Evolutionary conservation across 2,888 invertebrate genomes (phyloP).

Genomic region (Perdita meconis): DNA sequence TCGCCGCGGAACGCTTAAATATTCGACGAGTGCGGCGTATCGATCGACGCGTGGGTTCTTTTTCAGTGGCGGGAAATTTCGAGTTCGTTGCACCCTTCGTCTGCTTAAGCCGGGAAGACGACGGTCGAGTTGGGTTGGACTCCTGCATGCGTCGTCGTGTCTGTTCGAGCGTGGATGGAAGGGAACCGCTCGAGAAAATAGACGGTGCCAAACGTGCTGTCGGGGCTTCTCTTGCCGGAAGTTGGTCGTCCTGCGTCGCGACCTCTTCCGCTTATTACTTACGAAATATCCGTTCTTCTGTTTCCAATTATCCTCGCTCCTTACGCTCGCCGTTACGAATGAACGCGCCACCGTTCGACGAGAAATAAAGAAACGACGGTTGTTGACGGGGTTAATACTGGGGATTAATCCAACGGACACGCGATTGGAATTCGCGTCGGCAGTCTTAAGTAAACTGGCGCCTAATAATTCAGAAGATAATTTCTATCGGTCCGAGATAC

Average conservation of each 20-base stretch:
- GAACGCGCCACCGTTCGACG: no score
- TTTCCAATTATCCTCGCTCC: no score
- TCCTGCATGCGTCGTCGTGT: conserved; percentile 16
- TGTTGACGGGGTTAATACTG: no score
- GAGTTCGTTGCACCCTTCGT: conserved; percentile 77
- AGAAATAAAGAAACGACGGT: no score
- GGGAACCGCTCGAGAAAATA: conserved; percentile 49
- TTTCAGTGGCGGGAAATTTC: conserved; percentile 59
- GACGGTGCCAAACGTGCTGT: background rate
- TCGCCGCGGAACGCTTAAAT: no score
- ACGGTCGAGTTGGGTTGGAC: conserved; percentile 1
- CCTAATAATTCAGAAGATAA: no score
- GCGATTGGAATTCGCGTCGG: no score
- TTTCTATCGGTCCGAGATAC: no score
- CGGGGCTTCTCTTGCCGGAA: conserved; percentile 55
- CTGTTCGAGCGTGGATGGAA: conserved; percentile 5
- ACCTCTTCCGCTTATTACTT: conserved; percentile 49
- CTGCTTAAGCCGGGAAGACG: conserved; percentile 17
- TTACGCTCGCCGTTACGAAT: no score
- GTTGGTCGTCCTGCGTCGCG: conserved; percentile 23
- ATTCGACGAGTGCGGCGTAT: no score
- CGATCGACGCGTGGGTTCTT: background rate
- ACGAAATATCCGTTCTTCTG: conserved; percentile 8
- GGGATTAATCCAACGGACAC: no score
- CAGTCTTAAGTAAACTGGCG: no score